These are phyloP conservation scores for Brachyrhaphis roseni DNA, from an alignment of 2,797 vertebrate genomes.

Conservation along the genomic window DNA sequence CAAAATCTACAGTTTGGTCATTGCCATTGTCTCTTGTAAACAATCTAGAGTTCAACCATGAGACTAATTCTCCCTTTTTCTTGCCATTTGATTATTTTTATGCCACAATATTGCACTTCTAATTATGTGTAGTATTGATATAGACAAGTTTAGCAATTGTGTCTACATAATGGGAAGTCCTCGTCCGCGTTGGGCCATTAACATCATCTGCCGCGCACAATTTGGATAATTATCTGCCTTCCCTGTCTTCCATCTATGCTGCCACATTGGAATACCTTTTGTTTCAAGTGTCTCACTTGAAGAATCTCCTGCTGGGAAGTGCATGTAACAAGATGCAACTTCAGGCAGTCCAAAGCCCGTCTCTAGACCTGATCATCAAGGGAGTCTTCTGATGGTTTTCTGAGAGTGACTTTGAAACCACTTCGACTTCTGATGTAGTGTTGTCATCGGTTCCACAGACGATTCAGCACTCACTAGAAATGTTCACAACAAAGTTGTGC, in stretches of 20 bases:
- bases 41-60: background rate
- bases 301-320: background rate
- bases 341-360: background rate
- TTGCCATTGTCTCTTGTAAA: too few species aligned
- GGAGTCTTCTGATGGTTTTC: background rate
- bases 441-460: slow-evolving; percentile 5
- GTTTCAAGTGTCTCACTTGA: background rate
- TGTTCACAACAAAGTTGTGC: slow-evolving; percentile 7
- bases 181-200: background rate
- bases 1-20: background rate
- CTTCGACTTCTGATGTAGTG: background rate
- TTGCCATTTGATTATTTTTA: background rate
- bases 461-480: background rate
- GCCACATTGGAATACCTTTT: background rate
- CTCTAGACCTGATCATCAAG: background rate
- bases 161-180: background rate
- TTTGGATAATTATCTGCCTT: slow-evolving; percentile 5
- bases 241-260: background rate
- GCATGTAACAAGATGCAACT: background rate
- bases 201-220: background rate
- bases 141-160: background rate
- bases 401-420: background rate
- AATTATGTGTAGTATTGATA: background rate
- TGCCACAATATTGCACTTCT: background rate
- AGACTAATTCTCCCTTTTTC: background rate